Percentiles rank a stretch among this genome's conserved stretches.
Conservation (phyloP, 2,888 invertebrate species). For the Siphlonurus alternatus region DNA sequence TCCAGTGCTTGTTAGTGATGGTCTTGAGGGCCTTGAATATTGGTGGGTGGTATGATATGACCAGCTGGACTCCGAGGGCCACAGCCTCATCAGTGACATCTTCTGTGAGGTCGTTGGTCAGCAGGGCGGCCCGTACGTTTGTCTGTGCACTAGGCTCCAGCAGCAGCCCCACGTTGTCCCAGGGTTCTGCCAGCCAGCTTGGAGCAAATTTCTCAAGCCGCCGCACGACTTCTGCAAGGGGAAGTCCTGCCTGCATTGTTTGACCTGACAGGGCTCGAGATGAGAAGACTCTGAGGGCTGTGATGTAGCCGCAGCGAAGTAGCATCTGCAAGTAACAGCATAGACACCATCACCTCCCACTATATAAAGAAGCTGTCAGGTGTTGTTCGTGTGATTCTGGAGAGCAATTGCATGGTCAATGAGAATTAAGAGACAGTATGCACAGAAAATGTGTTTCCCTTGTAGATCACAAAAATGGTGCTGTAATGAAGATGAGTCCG, state of each 20-base stretch:
- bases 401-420: too few species aligned
- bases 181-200: constrained; percentile 52
- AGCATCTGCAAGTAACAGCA: background rate
- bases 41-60: constrained; percentile 92
- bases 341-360: too few species aligned
- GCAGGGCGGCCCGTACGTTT: constrained; percentile 44
- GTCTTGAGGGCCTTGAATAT: constrained; percentile 74
- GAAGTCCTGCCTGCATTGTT: constrained; percentile 8
- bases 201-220: constrained; percentile 54
- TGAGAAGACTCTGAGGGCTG: background rate
- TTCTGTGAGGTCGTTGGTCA: constrained; percentile 89
- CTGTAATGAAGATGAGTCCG: too few species aligned
- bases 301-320: background rate
- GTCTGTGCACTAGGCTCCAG: constrained; percentile 52
- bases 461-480: too few species aligned
- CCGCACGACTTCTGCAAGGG: constrained; percentile 33
- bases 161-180: constrained; percentile 92
- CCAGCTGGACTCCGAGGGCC: constrained; percentile 47
- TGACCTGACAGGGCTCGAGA: too few species aligned
- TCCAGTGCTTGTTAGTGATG: constrained; percentile 44
- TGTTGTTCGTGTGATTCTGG: too few species aligned
- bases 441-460: too few species aligned
- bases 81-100: constrained; percentile 71
- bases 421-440: too few species aligned
- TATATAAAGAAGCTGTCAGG: too few species aligned